phyloP scores from a whole-genome alignment of 1,140 invertebrate genomes.

The Drosophila pallidifrons region DNA sequence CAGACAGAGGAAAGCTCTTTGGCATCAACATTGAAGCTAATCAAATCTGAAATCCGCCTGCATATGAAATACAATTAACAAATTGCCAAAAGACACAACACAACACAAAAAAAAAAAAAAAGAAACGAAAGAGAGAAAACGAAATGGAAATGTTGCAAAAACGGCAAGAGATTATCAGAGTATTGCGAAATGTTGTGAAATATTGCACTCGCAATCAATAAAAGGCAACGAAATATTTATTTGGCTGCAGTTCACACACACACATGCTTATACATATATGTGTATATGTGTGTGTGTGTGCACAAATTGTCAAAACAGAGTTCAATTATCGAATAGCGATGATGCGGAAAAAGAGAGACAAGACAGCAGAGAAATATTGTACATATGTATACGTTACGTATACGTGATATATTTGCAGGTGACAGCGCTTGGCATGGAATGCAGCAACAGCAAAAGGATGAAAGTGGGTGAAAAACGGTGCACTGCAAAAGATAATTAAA shows the following conservation, averaged over 20 bases:
- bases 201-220: conserved; percentile 62
- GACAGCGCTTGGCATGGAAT: not conserved
- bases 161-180: conserved; percentile 2
- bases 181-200: conserved; percentile 27
- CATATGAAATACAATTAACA: conserved; percentile 73
- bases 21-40: conserved; percentile 29
- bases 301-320: conserved; percentile 23
- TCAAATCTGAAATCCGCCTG: conserved; percentile 61
- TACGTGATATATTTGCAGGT: too few relatives aligned
- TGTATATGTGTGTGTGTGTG: conserved; percentile 7
- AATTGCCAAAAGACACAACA: conserved; percentile 35
- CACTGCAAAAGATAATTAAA: conserved; percentile 19
- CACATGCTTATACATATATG: conserved; percentile 1
- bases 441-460: not conserved
- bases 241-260: not conserved
- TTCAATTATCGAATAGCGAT: conserved; percentile 33
- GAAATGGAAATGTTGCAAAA: too few relatives aligned
- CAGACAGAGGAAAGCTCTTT: not conserved
- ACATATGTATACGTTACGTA: too few relatives aligned
- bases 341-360: not conserved
- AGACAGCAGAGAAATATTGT: conserved; percentile 1
- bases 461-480: not conserved
- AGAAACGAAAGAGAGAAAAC: not conserved
- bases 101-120: not conserved
- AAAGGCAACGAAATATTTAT: conserved; percentile 61